A percentile compares a stretch with the other conserved stretches of the same genome.
Conservation (phyloP, 2,888 invertebrate species). For the Syrista parreyssii region DNA sequence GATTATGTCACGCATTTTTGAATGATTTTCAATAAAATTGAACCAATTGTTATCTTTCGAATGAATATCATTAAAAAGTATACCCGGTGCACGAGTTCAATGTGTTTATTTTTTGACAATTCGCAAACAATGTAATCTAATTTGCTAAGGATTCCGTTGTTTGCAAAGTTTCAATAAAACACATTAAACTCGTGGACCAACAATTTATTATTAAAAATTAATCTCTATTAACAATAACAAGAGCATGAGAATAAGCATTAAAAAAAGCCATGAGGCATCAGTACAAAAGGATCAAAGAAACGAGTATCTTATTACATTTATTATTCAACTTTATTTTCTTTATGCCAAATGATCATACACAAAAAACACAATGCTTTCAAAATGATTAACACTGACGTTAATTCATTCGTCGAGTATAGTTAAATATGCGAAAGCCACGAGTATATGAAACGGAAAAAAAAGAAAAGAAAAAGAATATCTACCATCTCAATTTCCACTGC, state of each 20-base stretch:
- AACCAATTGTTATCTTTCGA: no score
- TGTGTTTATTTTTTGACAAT: no score
- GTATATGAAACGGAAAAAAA: background rate
- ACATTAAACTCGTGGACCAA: no score
- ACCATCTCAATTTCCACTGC: background rate
- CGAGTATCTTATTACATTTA: slow-evolving; percentile 22
- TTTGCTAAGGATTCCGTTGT: no score
- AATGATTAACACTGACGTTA: slow-evolving; percentile 36
- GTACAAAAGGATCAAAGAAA: background rate
- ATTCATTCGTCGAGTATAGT: slow-evolving; percentile 21
- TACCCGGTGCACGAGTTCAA: no score
- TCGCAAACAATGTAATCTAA: no score
- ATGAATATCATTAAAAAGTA: no score
- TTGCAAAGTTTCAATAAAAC: no score
- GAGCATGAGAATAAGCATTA: background rate
- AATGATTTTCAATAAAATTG: background rate
- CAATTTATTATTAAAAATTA: background rate
- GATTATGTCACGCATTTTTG: background rate
- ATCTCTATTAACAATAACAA: background rate
- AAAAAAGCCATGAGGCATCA: background rate
- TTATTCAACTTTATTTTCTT: slow-evolving; percentile 49
- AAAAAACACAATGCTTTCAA: slow-evolving; percentile 44
- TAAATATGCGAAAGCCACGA: slow-evolving; percentile 4
- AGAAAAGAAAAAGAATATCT: background rate
- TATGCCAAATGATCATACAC: slow-evolving; percentile 48